Percentiles rank a stretch among this genome's conserved stretches.
Evolutionary conservation across 2,113 vertebrate genomes (phyloP).

Genomic region (rabbit (Oryctolagus cuniculus)): mOryCun1.1 NC_091433.1:128823501-128824000

Average conservation of each 20-base stretch:
- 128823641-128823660: background rate
- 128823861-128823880: too few relatives aligned
- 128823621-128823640: background rate
- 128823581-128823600: too few relatives aligned
- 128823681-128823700: background rate
- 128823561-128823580: background rate
- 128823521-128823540: background rate
- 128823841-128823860: background rate
- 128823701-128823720: background rate
- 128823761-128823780: background rate
- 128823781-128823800: background rate
- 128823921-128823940: background rate
- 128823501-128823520: background rate
- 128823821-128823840: background rate
- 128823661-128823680: background rate
- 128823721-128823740: background rate
- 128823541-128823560: background rate
- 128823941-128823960: conserved; percentile 13
- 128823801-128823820: background rate
- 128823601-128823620: too few relatives aligned
- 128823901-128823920: too few relatives aligned
- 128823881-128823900: too few relatives aligned
- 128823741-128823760: background rate
- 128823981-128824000: background rate
- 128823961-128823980: background rate